A percentile compares a stretch with the other conserved stretches of the same genome.
phyloP scores from a whole-genome alignment of 2,113 vertebrate genomes.

The Channa argus region DNA sequence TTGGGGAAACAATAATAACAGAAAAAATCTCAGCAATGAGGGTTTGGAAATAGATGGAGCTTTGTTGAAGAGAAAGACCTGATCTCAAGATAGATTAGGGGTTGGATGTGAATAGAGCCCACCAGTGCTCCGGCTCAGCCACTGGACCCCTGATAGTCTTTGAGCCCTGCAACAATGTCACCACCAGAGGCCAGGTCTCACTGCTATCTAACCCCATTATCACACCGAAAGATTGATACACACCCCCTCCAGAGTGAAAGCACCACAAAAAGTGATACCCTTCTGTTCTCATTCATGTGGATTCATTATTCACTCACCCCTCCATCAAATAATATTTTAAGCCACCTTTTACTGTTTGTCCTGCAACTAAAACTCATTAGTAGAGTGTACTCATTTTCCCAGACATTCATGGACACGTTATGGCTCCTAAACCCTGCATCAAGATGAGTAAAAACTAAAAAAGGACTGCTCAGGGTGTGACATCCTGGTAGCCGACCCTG shows the following conservation, averaged over 20 bases:
- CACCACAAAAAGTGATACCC: slow-evolving; percentile 75
- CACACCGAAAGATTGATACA: slow-evolving; percentile 84
- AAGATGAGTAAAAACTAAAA: slow-evolving; percentile 28
- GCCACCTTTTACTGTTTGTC: slow-evolving; percentile 70
- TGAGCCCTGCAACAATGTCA: slow-evolving; percentile 88
- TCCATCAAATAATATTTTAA: slow-evolving; percentile 57
- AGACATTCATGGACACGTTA: slow-evolving; percentile 29
- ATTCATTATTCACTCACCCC: slow-evolving; percentile 56
- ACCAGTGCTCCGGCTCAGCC: slow-evolving; percentile 84
- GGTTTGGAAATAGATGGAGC: slow-evolving; percentile 84
- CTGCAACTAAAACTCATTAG: slow-evolving; percentile 39
- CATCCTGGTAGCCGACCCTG: slow-evolving; percentile 35
- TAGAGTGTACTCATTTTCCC: slow-evolving; percentile 18
- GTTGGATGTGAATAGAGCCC: slow-evolving; percentile 85
- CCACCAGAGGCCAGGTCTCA: slow-evolving; percentile 87
- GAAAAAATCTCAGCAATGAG: slow-evolving; percentile 69
- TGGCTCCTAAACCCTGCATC: slow-evolving; percentile 39
- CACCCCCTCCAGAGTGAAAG: slow-evolving; percentile 80
- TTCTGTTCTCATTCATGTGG: slow-evolving; percentile 64
- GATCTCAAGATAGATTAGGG: slow-evolving; percentile 86
- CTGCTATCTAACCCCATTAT: slow-evolving; percentile 89
- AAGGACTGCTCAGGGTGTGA: slow-evolving; percentile 25
- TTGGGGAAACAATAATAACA: slow-evolving; percentile 86
- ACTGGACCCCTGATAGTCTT: slow-evolving; percentile 84
- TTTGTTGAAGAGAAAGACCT: slow-evolving; percentile 73